Evolutionary conservation across 2,888 invertebrate species (phyloP).

Genomic region (Liopterus haemorrhoidalis): DNA sequence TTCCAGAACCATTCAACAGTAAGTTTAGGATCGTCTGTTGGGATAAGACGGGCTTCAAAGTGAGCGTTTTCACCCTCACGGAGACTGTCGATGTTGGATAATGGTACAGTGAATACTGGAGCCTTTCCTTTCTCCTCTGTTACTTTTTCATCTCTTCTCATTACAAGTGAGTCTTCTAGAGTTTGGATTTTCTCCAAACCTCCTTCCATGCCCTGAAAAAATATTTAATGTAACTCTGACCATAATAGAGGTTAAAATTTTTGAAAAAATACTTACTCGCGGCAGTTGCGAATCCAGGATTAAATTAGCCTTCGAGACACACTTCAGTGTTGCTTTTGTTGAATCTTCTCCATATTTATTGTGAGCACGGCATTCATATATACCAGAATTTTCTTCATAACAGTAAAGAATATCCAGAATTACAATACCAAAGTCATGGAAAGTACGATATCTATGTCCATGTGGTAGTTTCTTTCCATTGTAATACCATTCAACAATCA

Average conservation of each 20-base stretch:
- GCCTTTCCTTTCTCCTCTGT: constrained; percentile 77
- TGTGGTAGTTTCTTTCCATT: constrained; percentile 87
- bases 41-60: constrained; percentile 82
- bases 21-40: constrained; percentile 84
- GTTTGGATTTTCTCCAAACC: constrained; percentile 89
- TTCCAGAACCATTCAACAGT: constrained; percentile 93
- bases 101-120: constrained; percentile 82
- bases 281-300: constrained; percentile 90
- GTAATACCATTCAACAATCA: constrained; percentile 92
- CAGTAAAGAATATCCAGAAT: constrained; percentile 92
- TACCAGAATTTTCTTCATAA: constrained; percentile 92
- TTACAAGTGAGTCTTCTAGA: constrained; percentile 82
- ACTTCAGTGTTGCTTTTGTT: constrained; percentile 78
- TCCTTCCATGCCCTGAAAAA: constrained; percentile 79
- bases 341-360: constrained; percentile 87
- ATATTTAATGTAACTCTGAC: constrained; percentile 14
- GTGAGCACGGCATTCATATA: constrained; percentile 87
- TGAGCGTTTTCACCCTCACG: constrained; percentile 89
- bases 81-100: constrained; percentile 79
- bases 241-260: constrained; percentile 6
- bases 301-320: constrained; percentile 81
- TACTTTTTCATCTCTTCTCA: constrained; percentile 64
- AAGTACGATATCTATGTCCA: constrained; percentile 94
- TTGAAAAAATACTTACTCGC: constrained; percentile 53
- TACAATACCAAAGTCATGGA: constrained; percentile 96